phyloP scores from a whole-genome alignment of 2,797 vertebrate genomes.

The Oreortyx pictus region DNA sequence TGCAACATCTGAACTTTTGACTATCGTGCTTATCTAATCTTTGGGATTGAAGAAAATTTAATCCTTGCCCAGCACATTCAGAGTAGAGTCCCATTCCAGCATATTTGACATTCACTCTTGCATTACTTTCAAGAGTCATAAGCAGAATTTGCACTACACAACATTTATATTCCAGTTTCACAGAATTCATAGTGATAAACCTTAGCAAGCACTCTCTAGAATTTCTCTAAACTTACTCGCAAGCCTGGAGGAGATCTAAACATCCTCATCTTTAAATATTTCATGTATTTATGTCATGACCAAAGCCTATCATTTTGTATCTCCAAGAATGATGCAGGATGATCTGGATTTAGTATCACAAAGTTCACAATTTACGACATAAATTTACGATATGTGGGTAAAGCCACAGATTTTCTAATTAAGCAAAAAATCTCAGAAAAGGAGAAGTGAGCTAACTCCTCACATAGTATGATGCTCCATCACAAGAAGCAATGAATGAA shows the following conservation, averaged over 20 bases:
- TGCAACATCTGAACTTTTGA: not conserved
- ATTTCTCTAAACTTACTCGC: not conserved
- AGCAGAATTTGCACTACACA: not conserved
- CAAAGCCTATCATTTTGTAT: not conserved
- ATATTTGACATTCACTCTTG: not conserved
- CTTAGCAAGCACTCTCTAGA: not conserved
- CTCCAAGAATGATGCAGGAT: not conserved
- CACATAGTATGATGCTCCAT: rapidly evolving
- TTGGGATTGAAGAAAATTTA: not conserved
- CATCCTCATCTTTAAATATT: not conserved
- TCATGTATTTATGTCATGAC: not conserved
- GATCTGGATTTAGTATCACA: not conserved
- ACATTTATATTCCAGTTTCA: not conserved
- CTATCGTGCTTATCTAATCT: rapidly evolving
- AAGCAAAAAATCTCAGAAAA: not conserved
- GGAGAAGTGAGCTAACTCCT: not conserved
- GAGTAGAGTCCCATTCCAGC: not conserved
- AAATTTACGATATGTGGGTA: not conserved
- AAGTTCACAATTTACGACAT: rapidly evolving
- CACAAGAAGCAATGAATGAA: not conserved
- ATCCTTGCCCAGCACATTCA: rapidly evolving
- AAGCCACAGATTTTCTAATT: not conserved
- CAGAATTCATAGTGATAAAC: not conserved
- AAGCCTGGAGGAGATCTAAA: not conserved
- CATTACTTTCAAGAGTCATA: not conserved